phyloP scores from a whole-genome alignment of 1,140 invertebrate genomes.

The Radopholus similis region DNA sequence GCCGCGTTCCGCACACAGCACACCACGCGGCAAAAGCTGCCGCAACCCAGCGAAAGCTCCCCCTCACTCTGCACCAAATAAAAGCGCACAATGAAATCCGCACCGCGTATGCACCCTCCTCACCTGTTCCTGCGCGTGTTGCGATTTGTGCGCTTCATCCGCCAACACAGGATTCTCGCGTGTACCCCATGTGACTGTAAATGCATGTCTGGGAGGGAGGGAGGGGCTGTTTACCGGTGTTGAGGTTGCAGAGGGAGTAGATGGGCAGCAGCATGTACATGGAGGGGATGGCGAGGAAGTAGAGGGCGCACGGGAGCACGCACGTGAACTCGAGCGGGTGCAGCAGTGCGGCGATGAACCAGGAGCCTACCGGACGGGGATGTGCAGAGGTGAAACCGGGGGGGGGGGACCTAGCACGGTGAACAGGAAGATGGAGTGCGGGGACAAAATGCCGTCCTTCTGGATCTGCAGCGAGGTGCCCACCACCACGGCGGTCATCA shows the following conservation, averaged over 20 bases:
- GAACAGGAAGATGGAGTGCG: slow-evolving; percentile 75
- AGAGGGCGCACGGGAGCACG: slow-evolving; percentile 74
- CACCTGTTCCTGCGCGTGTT: slow-evolving; percentile 6
- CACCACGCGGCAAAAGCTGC: slow-evolving; percentile 43
- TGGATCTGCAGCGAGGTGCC: slow-evolving; percentile 72
- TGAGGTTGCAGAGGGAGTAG: slow-evolving; percentile 83
- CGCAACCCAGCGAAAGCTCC: slow-evolving; percentile 53
- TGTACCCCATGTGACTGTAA: slow-evolving; percentile 87
- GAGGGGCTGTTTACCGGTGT: too few species aligned
- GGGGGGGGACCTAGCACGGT: slow-evolving; percentile 64
- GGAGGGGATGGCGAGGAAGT: slow-evolving; percentile 81
- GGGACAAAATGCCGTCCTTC: slow-evolving; percentile 74
- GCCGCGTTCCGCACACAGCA: slow-evolving; percentile 49
- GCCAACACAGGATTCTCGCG: slow-evolving; percentile 67
- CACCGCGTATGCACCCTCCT: too few species aligned
- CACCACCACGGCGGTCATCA: slow-evolving; percentile 58
- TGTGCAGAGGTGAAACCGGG: too few species aligned
- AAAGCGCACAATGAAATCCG: slow-evolving; percentile 16
- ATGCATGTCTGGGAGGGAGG: too few species aligned
- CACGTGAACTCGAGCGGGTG: slow-evolving; percentile 79
- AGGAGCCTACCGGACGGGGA: slow-evolving; percentile 57
- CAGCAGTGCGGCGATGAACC: slow-evolving; percentile 67
- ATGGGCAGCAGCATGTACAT: slow-evolving; percentile 77
- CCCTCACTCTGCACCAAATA: slow-evolving; percentile 36
- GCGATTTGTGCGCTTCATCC: background rate